Base-by-base conservation (phyloP, 2,113 vertebrate species). In the Lutjanus erythropterus region DNA sequence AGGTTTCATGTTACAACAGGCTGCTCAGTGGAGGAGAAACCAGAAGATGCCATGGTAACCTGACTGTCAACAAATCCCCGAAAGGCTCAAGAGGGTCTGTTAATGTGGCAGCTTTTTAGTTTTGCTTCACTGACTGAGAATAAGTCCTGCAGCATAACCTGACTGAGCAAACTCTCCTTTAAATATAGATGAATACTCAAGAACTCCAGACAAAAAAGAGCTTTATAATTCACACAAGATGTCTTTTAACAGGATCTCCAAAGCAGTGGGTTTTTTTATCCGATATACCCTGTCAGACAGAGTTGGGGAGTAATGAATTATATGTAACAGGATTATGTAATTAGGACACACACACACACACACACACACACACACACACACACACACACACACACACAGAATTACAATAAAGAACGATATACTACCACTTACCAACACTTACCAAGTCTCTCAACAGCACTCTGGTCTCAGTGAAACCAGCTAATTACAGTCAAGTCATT, bases 1-100 rank as follows among this genome's bases (percentile, higher is more conserved):
- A 91, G 90, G 90, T 72, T 70, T 88, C 68, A 67, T 60, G 49
- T 89, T 85, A 76, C 90, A 82, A 37, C 56, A 65, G 41, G 52
- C 61, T 41, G 67, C 49, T 37, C 58, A 29, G 19, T 42, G 27
- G 72, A 75, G 59, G 56, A 74, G 25, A 62, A 67, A 59, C 15
- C 41, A 33, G 6, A 12, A 53, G 41, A 3, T 49, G 52, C 52
- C 55, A 52, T 74, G 69, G 75, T 29, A 75, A 80, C 73, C 62
- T n/a, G 53, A 27, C 44, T 55, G 53, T 58, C n/a, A 69, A 74
- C 58, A 78, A 64, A 31, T 27, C 35, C 33, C 49, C 3, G 2
- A 27, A 6, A 42, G 16, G 11, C n/a, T 55, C 15, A 12, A 1
- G 29, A 47, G n/a, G 35, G 31, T 37, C 35, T 31, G 27, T 3